A percentile compares a stretch with the other conserved stretches of the same genome.
These are phyloP conservation scores for Macrobrachium nipponense DNA, from an alignment of 1,140 invertebrate genomes.

Conservation along the genomic window DNA sequence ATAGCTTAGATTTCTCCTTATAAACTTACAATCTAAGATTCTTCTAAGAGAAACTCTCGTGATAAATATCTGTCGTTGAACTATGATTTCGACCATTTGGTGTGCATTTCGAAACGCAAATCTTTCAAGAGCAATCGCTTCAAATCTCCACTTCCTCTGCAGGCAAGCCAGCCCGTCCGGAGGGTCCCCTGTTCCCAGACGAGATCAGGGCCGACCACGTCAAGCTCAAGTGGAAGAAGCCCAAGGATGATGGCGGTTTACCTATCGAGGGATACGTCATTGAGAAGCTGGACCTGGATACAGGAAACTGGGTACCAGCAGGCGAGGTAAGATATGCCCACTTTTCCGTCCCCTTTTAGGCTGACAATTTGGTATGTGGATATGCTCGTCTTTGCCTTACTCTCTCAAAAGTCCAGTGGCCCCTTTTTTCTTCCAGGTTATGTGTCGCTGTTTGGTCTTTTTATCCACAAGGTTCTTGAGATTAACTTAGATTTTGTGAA, in stretches of 20 bases:
- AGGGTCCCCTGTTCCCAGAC: constrained; percentile 71
- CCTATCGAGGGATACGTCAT: constrained; percentile 95
- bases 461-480: too few relatives aligned
- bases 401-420: background rate
- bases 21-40: too few relatives aligned
- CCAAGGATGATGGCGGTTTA: constrained; percentile 92
- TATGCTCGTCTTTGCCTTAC: background rate
- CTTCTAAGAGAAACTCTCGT: too few relatives aligned
- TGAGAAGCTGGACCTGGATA: constrained; percentile 96
- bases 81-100: background rate
- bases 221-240: constrained; percentile 95
- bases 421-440: too few relatives aligned
- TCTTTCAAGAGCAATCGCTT: background rate
- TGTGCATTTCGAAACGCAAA: too few relatives aligned
- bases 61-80: too few relatives aligned
- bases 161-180: constrained; percentile 64
- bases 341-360: background rate
- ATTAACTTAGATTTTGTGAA: too few relatives aligned
- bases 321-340: constrained; percentile 77
- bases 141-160: background rate
- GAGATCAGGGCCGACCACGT: constrained; percentile 91
- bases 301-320: constrained; percentile 90
- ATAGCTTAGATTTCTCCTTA: too few relatives aligned
- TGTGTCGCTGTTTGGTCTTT: too few relatives aligned
- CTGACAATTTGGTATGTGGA: too few relatives aligned